Evolutionary conservation across 2,888 invertebrate genomes (phyloP).

Genomic region (Lochmaea capreae): DNA sequence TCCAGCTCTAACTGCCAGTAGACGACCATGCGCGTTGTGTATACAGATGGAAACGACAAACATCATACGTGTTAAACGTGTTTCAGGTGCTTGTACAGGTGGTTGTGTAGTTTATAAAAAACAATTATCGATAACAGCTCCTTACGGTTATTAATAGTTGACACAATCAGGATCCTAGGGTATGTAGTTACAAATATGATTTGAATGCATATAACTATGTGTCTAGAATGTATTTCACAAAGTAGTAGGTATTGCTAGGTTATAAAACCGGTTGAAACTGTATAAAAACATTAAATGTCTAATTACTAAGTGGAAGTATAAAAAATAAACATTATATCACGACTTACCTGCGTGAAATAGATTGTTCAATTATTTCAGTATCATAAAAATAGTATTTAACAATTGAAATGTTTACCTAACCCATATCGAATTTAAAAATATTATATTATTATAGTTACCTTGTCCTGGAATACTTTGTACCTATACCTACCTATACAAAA

Average conservation of each 20-base stretch:
- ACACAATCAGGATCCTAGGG: not conserved
- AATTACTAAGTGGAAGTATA: not conserved
- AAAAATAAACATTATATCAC: not conserved
- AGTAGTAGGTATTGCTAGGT: not conserved
- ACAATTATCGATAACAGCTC: conserved; percentile 4
- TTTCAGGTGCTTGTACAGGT: conserved; percentile 46
- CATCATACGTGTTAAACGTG: conserved; percentile 47
- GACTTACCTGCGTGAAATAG: not conserved
- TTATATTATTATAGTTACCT: too few species aligned
- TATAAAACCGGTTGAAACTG: not conserved
- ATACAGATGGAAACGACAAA: not conserved
- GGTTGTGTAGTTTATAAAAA: conserved; percentile 41
- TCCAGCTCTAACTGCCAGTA: conserved; percentile 15
- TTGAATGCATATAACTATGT: not conserved
- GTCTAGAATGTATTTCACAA: conserved; percentile 6
- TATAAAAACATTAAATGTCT: not conserved
- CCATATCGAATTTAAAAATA: not conserved
- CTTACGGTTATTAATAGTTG: not conserved
- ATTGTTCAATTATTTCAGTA: not conserved
- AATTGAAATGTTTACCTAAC: not conserved
- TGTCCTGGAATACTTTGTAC: too few species aligned
- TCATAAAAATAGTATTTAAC: not conserved
- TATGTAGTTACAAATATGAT: not conserved
- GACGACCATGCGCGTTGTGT: conserved; percentile 13
- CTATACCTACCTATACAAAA: too few species aligned